phyloP scores from a whole-genome alignment of 1,140 invertebrate genomes.

The Watersipora subatra region DNA sequence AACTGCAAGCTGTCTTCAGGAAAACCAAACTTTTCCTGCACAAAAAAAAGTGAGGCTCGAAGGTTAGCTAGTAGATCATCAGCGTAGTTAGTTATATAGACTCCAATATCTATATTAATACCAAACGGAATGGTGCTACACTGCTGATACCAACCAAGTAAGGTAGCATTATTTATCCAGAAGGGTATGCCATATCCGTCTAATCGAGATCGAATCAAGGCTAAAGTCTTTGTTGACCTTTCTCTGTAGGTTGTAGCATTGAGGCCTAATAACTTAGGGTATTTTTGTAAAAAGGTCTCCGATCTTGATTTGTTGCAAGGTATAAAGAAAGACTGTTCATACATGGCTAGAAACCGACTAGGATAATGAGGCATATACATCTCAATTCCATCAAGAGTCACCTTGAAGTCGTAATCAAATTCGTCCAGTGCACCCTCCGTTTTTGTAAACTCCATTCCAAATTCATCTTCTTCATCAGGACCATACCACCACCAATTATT shows the following conservation, averaged over 20 bases:
- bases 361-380: slow-evolving; percentile 27
- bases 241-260: slow-evolving; percentile 36
- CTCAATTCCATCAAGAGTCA: slow-evolving; percentile 20
- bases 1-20: slow-evolving; percentile 48
- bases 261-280: slow-evolving; percentile 25
- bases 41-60: slow-evolving; percentile 38
- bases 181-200: slow-evolving; percentile 43
- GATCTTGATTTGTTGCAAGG: slow-evolving; percentile 41
- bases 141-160: slow-evolving; percentile 47
- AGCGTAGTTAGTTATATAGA: slow-evolving; percentile 45
- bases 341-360: slow-evolving; percentile 22
- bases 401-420: slow-evolving; percentile 21
- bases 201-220: slow-evolving; percentile 39
- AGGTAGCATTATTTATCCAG: slow-evolving; percentile 50
- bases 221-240: slow-evolving; percentile 40
- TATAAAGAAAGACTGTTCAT: slow-evolving; percentile 29
- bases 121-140: slow-evolving; percentile 48
- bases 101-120: slow-evolving; percentile 49
- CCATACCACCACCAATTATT: slow-evolving; percentile 19
- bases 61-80: slow-evolving; percentile 40
- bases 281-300: slow-evolving; percentile 26
- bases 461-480: slow-evolving; percentile 10
- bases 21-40: slow-evolving; percentile 47
- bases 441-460: slow-evolving; percentile 12
- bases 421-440: slow-evolving; percentile 18